These are phyloP conservation scores for Tenebrosternarchus preto DNA, from an alignment of 2,113 vertebrate species.

Conservation along the genomic window DNA sequence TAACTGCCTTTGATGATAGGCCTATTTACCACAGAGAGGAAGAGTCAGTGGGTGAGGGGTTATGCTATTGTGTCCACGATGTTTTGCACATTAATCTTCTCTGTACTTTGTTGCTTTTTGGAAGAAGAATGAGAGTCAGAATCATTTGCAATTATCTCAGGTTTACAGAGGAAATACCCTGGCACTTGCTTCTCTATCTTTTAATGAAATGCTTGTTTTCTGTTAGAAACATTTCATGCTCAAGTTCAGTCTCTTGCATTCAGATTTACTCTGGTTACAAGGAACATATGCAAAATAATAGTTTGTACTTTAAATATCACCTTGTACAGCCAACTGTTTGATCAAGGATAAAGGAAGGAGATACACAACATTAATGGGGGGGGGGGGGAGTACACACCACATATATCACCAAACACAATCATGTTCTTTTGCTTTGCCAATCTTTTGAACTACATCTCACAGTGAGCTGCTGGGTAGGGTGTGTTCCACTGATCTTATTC, in stretches of 20 bases:
- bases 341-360: not conserved
- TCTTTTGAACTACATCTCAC: not conserved
- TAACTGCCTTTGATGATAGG: not conserved
- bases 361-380: constrained; percentile 6
- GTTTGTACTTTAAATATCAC: constrained; percentile 4
- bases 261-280: not conserved
- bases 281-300: not conserved
- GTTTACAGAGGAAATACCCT: not conserved
- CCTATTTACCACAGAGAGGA: not conserved
- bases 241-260: not conserved
- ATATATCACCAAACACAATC: not conserved
- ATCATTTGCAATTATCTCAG: not conserved
- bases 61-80: too few species aligned
- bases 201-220: not conserved
- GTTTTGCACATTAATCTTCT: not conserved
- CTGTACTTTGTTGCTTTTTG: not conserved
- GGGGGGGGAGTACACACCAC: too few species aligned
- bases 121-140: not conserved
- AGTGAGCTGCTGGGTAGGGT: not conserved
- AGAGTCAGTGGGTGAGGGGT: too few species aligned
- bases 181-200: not conserved
- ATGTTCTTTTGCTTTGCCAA: not conserved
- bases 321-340: not conserved
- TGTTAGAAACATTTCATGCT: not conserved
- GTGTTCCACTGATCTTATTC: constrained; percentile 25